These are phyloP conservation scores for Tolmerus cingulatus DNA, from an alignment of 2,888 invertebrate genomes.

Conservation along the genomic window DNA sequence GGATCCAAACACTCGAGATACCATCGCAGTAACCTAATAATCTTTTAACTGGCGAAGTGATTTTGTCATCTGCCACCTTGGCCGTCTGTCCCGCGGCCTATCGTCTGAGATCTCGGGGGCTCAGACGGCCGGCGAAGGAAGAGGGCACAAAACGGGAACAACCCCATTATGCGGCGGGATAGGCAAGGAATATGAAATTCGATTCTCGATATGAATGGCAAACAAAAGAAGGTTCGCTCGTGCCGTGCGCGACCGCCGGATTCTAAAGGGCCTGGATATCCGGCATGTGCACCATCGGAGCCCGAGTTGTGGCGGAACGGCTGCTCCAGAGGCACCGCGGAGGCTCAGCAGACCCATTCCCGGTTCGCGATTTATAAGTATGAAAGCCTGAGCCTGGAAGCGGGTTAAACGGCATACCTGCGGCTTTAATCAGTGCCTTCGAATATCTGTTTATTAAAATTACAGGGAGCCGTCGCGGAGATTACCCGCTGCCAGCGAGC, in stretches of 20 bases:
- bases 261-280: slow-evolving; percentile 2
- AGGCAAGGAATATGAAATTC: slow-evolving; percentile 11
- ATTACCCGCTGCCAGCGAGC: slow-evolving; percentile 12
- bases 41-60: slow-evolving; percentile 23
- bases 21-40: slow-evolving; percentile 38
- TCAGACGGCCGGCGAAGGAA: not conserved
- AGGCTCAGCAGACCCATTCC: not conserved
- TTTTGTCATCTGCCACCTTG: slow-evolving; percentile 37
- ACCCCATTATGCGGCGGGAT: slow-evolving; percentile 8
- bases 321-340: not conserved
- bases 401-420: not conserved
- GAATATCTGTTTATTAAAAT: slow-evolving; percentile 22
- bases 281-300: slow-evolving; percentile 19
- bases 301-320: not conserved
- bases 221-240: slow-evolving; percentile 41
- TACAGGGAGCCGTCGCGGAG: slow-evolving; percentile 16
- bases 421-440: slow-evolving; percentile 8
- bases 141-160: slow-evolving; percentile 15
- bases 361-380: slow-evolving; percentile 16
- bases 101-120: slow-evolving; percentile 15
- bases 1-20: slow-evolving; percentile 25
- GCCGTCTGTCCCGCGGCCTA: not conserved
- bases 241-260: slow-evolving; percentile 17
- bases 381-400: not conserved
- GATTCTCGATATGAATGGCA: slow-evolving; percentile 29